Percentiles rank a stretch among this genome's conserved stretches.
Evolutionary conservation across 2,113 vertebrate genomes (phyloP).

Genomic region (Misgurnus anguillicaudatus): DNA sequence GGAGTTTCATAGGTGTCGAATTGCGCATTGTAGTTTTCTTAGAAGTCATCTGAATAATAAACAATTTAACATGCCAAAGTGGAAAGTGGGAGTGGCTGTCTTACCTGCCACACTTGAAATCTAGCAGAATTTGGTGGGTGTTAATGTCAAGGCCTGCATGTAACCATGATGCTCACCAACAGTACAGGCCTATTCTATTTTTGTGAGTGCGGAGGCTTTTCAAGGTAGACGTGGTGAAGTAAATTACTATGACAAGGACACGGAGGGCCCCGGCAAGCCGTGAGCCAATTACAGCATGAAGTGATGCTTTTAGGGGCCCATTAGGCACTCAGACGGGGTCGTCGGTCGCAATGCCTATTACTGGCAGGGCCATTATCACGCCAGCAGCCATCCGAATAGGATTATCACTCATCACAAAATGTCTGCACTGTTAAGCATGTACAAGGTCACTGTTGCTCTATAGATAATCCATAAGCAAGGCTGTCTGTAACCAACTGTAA

Average conservation of each 20-base stretch:
- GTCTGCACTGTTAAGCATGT: conserved; percentile 5
- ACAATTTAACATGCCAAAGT: no score
- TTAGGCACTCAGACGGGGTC: not conserved
- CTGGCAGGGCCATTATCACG: not conserved
- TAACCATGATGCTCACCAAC: not conserved
- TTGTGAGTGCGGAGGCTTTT: not conserved
- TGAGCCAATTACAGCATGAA: not conserved
- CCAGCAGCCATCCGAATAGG: not conserved
- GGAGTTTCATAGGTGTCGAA: no score
- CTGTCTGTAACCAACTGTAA: not conserved
- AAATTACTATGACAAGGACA: conserved; percentile 7
- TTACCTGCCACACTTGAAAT: no score
- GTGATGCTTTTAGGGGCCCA: not conserved
- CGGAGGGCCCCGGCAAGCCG: not conserved
- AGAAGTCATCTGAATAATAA: no score
- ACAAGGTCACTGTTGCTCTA: conserved; percentile 21
- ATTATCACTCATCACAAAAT: conserved; percentile 24
- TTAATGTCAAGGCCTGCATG: not conserved
- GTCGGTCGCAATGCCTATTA: not conserved
- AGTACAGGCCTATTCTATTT: not conserved
- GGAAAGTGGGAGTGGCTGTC: no score
- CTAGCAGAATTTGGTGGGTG: no score
- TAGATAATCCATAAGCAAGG: conserved; percentile 4
- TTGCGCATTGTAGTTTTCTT: no score
- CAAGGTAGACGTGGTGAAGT: not conserved